phyloP scores from a whole-genome alignment of 2,888 invertebrate genomes.

The Catocala fraxini region DNA sequence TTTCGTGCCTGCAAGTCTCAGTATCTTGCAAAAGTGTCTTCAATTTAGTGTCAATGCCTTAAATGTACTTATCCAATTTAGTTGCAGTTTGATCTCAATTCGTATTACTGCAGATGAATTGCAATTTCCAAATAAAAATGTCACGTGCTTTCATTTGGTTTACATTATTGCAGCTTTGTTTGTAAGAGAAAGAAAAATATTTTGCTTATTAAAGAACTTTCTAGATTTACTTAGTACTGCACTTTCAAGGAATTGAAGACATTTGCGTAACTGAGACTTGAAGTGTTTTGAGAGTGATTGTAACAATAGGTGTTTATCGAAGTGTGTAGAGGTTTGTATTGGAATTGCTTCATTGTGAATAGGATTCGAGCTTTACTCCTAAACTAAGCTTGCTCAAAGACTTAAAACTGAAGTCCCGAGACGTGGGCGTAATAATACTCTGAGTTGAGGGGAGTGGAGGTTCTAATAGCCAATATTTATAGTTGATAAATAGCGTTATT shows the following conservation, averaged over 20 bases:
- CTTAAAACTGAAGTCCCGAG: constrained; percentile 41
- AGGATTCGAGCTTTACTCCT: constrained; percentile 46
- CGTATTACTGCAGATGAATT: constrained; percentile 37
- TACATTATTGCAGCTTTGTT: too few species aligned
- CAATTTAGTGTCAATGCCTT: constrained; percentile 3
- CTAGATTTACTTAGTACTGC: constrained; percentile 20
- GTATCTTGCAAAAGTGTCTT: constrained; percentile 18
- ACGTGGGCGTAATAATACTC: constrained; percentile 37
- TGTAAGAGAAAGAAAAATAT: background rate
- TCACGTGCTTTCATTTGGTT: background rate
- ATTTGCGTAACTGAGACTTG: constrained; percentile 50
- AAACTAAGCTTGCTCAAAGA: constrained; percentile 51
- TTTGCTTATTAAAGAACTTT: constrained; percentile 1
- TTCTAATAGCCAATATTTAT: background rate
- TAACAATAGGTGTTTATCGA: constrained; percentile 51
- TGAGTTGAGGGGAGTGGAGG: constrained; percentile 26
- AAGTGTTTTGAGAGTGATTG: constrained; percentile 50
- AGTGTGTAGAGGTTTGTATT: constrained; percentile 51
- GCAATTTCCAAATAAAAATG: constrained; percentile 12
- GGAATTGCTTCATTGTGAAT: constrained; percentile 56
- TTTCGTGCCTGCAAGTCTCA: constrained; percentile 45
- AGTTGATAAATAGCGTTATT: too few species aligned
- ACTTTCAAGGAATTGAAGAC: constrained; percentile 28
- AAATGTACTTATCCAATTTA: constrained; percentile 21
- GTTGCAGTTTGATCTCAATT: constrained; percentile 47